These are phyloP conservation scores for Tetragonula carbonaria DNA, from an alignment of 2,888 invertebrate genomes.

Conservation along the genomic window DNA sequence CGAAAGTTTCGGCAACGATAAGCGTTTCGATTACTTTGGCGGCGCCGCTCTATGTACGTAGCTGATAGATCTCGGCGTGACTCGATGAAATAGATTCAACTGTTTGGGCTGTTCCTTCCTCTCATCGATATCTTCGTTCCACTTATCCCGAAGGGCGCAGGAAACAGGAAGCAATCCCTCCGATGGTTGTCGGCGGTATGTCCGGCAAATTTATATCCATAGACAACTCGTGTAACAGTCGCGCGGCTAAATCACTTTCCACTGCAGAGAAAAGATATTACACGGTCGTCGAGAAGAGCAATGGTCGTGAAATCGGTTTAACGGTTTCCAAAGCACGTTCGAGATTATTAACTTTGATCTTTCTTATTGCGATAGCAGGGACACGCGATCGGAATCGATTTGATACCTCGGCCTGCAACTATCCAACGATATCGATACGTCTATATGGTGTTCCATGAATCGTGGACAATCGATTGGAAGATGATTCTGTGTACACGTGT, in stretches of 20 bases:
- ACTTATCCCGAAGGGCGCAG: conserved; percentile 42
- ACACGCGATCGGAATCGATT: conserved; percentile 16
- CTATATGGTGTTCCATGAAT: too few species aligned
- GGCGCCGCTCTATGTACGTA: neutral
- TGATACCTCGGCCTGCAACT: neutral
- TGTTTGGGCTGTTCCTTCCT: conserved; percentile 10
- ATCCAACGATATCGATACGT: neutral
- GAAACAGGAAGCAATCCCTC: conserved; percentile 64
- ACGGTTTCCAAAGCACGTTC: conserved; percentile 52
- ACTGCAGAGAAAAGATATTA: conserved; percentile 59
- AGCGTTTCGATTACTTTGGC: too few species aligned
- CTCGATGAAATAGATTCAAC: neutral
- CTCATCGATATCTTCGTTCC: conserved; percentile 52
- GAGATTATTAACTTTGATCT: conserved; percentile 34
- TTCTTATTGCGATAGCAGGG: conserved; percentile 6
- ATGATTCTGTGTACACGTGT: too few species aligned
- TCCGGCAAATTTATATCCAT: conserved; percentile 61
- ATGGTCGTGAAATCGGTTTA: conserved; percentile 61
- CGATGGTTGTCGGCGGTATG: conserved; percentile 59
- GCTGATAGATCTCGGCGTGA: neutral
- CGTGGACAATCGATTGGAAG: too few species aligned
- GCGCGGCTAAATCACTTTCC: conserved; percentile 54
- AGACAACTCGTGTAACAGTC: conserved; percentile 37
- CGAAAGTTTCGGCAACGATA: too few species aligned
- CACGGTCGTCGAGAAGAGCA: conserved; percentile 49